A percentile compares a stretch with the other conserved stretches of the same genome.
phyloP scores from a whole-genome alignment of 1,140 invertebrate species.

The Zaprionus davidi region DNA sequence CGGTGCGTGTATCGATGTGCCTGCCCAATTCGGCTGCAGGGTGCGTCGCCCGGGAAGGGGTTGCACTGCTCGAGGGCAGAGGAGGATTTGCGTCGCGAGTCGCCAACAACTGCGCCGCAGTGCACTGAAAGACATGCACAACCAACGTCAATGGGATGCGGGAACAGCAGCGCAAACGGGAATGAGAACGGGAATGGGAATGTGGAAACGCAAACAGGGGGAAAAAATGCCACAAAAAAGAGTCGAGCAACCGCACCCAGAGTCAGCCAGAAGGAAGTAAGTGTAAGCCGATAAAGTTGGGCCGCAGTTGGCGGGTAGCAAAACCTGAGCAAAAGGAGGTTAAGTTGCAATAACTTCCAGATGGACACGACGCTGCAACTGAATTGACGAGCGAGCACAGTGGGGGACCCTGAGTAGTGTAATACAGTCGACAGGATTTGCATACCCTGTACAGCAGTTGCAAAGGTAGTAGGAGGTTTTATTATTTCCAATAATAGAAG shows the following conservation, averaged over 20 bases:
- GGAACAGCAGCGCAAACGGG: not conserved
- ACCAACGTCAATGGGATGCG: conserved; percentile 3
- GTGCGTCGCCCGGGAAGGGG: conserved; percentile 27
- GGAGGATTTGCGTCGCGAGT: conserved; percentile 59
- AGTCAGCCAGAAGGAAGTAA: conserved; percentile 27
- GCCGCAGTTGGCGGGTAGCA: conserved; percentile 6
- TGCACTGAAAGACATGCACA: conserved; percentile 48
- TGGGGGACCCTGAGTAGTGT: not conserved
- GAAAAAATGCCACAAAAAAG: conserved; percentile 21
- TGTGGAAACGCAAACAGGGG: not conserved
- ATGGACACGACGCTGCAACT: conserved; percentile 6
- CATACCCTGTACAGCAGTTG: not conserved
- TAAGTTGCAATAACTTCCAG: conserved; percentile 20
- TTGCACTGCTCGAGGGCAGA: conserved; percentile 28
- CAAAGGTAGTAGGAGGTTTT: not conserved
- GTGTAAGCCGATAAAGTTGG: conserved; percentile 19
- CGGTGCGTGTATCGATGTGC: conserved; percentile 8
- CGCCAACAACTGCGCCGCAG: conserved; percentile 55
- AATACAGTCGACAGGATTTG: not conserved
- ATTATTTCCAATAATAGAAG: too few relatives aligned
- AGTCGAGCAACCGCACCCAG: conserved; percentile 36
- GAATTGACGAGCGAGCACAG: conserved; percentile 17
- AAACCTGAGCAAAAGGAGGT: conserved; percentile 15
- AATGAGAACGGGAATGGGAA: conserved; percentile 5
- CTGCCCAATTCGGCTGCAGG: conserved; percentile 23